Conservation (phyloP, 1,140 invertebrate species). For the Pteromalus puparum region DNA sequence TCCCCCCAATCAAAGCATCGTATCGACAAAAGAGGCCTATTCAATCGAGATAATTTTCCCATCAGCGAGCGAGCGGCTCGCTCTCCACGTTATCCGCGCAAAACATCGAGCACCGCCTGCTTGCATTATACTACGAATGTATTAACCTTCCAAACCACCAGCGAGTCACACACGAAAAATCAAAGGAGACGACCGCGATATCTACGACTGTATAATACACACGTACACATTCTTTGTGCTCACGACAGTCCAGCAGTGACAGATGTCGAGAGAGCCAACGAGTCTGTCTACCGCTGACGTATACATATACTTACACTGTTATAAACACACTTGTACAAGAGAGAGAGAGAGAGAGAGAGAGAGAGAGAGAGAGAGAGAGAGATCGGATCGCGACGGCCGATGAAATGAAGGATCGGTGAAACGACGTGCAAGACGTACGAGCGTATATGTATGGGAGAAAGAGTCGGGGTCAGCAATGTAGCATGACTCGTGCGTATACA, state of each 20-base stretch:
- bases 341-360: too few relatives aligned
- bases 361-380: background rate
- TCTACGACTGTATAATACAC: background rate
- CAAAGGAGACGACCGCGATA: background rate
- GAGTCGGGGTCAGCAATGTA: slow-evolving; percentile 56
- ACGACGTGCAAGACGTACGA: background rate
- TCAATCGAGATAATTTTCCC: slow-evolving; percentile 45
- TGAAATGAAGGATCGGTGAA: slow-evolving; percentile 16
- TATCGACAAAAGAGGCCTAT: slow-evolving; percentile 1
- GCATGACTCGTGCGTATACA: slow-evolving; percentile 64
- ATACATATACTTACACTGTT: background rate
- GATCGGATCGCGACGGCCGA: slow-evolving; percentile 17
- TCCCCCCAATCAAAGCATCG: background rate
- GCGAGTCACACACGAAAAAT: background rate
- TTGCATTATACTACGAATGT: background rate
- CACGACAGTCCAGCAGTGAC: slow-evolving; percentile 26
- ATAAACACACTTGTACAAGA: background rate
- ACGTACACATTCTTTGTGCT: slow-evolving; percentile 11
- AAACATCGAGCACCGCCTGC: background rate
- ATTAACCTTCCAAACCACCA: background rate
- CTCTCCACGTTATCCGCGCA: background rate
- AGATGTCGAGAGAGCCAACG: slow-evolving; percentile 18
- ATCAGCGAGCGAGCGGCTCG: background rate
- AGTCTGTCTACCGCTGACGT: background rate
- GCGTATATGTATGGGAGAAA: background rate